Evolutionary conservation across 2,888 invertebrate species (phyloP).

Genomic region (Spialia ferax): DNA sequence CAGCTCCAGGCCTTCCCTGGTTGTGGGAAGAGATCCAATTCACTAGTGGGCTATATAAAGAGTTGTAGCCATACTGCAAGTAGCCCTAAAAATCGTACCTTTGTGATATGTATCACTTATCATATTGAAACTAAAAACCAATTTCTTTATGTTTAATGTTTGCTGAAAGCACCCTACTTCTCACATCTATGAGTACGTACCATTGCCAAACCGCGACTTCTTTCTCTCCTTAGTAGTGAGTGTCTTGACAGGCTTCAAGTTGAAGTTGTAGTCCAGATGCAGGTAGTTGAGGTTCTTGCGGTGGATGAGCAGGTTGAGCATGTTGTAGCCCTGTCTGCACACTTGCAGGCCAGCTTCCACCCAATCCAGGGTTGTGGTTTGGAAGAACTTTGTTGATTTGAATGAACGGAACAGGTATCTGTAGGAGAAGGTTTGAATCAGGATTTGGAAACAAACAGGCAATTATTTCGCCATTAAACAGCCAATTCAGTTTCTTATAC

Average conservation of each 20-base stretch:
- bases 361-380: conserved; percentile 99
- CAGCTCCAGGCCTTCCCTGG: no score
- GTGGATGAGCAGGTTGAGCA: conserved; percentile 99
- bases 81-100: no score
- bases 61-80: no score
- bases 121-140: no score
- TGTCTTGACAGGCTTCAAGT: conserved; percentile 99
- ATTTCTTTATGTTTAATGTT: no score
- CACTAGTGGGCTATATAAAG: no score
- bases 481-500: no score
- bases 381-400: conserved; percentile 99
- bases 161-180: no score
- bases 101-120: no score
- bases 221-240: conserved; percentile 99
- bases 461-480: no score
- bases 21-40: no score
- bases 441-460: no score
- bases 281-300: conserved; percentile 99
- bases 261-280: conserved; percentile 99
- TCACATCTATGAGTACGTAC: conserved; percentile 81
- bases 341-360: conserved; percentile 99
- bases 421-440: conserved; percentile 7
- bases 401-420: conserved; percentile 99
- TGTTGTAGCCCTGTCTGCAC: conserved; percentile 99
- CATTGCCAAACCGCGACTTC: conserved; percentile 98